Base-by-base conservation (phyloP, 1,140 invertebrate species). In the Habropoda laboriosa region DNA sequence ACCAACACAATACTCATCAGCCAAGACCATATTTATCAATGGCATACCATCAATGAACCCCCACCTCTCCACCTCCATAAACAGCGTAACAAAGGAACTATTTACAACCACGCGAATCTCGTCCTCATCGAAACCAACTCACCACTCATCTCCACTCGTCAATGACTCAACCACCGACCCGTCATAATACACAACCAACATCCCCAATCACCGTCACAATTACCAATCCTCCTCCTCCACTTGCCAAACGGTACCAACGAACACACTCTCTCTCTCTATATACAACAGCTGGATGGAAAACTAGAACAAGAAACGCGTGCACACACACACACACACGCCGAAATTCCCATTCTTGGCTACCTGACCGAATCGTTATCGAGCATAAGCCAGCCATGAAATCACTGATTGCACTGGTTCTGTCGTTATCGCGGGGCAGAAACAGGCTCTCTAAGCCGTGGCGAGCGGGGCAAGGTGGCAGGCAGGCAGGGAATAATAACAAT, bases 401-500 rank as follows among this genome's bases (percentile, higher is more conserved):
- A 78, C 75, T 78, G 75, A 78, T 78, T 76, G 63, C 63, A 30
- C 38, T 7, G 47, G 60, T 53, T n/a, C 42, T 32, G 53, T 76
- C 74, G 75, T 77, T 77, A 77, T 77, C 75, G 42, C 40, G 32
- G 42, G 45, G 58, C 45, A 70, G 57, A 66, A 76, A 68, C 72
- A 49, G 3, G 21, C 45, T 51, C 40, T 27, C 38, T 38, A n/a
- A n/a, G 27, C 7, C 32, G 49, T 51, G 51, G 2, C 38, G 60
- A 5, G 8, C 2, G 35, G 24, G 27, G 3, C 49, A 27, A 8
- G 7, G 61, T 27, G 3, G 49, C 47, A 49, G 5, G 27, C 42
- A 51, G 61, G 67, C 66, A 55, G 42, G 79, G 80, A 89, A 90
- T 92, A 92, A 92, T 90, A 92, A 90, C 88, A 89, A 89, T 90